phyloP scores from a whole-genome alignment of 1,140 invertebrate genomes.

The Heliconius eleuchia region DNA sequence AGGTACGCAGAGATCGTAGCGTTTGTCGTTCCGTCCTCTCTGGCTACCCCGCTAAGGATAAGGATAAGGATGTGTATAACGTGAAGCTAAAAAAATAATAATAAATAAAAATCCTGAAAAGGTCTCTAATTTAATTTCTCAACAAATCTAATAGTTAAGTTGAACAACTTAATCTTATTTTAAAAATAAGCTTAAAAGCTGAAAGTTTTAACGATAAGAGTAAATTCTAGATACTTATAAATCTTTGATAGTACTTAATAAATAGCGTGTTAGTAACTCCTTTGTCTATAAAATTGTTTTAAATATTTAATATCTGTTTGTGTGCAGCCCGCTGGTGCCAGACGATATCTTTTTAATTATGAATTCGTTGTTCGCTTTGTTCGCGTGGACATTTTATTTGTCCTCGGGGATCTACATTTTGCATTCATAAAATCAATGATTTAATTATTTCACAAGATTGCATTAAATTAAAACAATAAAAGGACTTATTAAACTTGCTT shows the following conservation, averaged over 20 bases:
- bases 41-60: too few species aligned
- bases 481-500: background rate
- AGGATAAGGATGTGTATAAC: too few species aligned
- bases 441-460: conserved; percentile 7
- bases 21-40: too few species aligned
- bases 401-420: conserved; percentile 31
- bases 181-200: background rate
- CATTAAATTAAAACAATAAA: conserved; percentile 16
- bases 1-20: too few species aligned
- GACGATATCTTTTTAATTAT: conserved; percentile 47
- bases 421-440: conserved; percentile 28
- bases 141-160: background rate
- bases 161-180: too few species aligned
- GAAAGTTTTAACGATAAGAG: background rate
- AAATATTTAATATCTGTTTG: conserved; percentile 28
- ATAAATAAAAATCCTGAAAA: too few species aligned
- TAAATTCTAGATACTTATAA: background rate
- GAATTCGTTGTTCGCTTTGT: conserved; percentile 38
- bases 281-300: conserved; percentile 20
- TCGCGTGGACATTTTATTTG: conserved; percentile 37
- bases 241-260: background rate
- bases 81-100: too few species aligned
- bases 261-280: background rate
- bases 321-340: conserved; percentile 17
- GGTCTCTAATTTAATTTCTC: too few species aligned